Base-by-base conservation (phyloP, 2,113 vertebrate genomes). In the Dicerorhinus sumatrensis region DNA sequence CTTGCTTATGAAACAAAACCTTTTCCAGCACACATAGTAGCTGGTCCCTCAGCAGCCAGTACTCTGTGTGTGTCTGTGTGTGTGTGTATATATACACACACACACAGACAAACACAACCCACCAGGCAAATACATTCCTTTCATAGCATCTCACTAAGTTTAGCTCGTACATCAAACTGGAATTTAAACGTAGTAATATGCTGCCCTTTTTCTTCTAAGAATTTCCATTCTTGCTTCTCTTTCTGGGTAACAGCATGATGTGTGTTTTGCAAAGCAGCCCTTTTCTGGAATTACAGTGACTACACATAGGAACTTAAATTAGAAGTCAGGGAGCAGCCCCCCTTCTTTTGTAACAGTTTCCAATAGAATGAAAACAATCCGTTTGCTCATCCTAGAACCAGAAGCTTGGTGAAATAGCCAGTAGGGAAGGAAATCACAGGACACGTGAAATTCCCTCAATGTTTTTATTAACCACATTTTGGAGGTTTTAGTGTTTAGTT, bases 1-100 rank as follows among this genome's bases (percentile, higher is more conserved):
- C 94, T 79, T 33, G 51, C 58, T 96, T 97, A 29, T 29, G 87
- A 96, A 97, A 90, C 21, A 39, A 89, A 89, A 69, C 86, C 51
- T 75, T 69, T 39, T 69, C n/a, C 4, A 97, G 23, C 60, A 87
- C 0, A 75, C 17, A 33, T 42, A 83, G 84, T 21, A 65, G n/a
- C 67, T 63, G 56, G 54, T 54, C 36, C 65, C 39, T 77, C 39
- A 62, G 17, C 39, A 83, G 27, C 94, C 65, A 94, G 87, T 94
- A 1, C 51, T 60, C 46, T 96, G 27, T 87, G n/a, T 89, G 39
- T 75, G 36, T 0, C 6, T 9, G 73, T 81, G 60, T 82, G 18
- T 95, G 12, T 76, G 0, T 62, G 39, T n/a, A 14, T 42, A 62
- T 33, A 62, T 8, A 87, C n/a, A 62, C 75, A 14, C 3, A 92